Evolutionary conservation across 2,113 vertebrate species (phyloP), one percentile per base, ranked within the genome.

Genomic region (Urocitellus parryii): DNA sequence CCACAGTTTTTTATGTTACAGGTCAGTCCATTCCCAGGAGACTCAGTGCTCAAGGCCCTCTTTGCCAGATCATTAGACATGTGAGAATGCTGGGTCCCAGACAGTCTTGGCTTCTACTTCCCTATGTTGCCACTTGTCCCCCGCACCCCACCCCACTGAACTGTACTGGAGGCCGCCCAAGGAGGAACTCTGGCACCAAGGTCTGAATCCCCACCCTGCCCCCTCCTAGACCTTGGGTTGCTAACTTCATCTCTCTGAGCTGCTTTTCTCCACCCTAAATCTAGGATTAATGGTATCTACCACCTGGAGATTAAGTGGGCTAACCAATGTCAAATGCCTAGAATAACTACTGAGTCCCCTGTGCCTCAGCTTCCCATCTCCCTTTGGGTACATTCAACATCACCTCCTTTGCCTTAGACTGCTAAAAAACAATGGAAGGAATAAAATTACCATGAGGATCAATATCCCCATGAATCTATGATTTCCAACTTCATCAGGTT

Each of bases 251-350:
- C 56, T 86, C 78, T 85, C 45, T 34, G 24, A 70, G 80, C 87
- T n/a, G 37, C 77, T 94, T 83, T 90, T 80, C 94, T 81, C 84
- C n/a, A 14, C 42, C 27, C 51, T 70, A 78, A 90, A 81, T 81
- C 91, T 70, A 53, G 95, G 88, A 94, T 90, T 87, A 58, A 4
- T 9, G 11, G 1, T 27, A 4, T 68, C 90, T 86, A 6, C 63
- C 67, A 81, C 72, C 12, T 27, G 32, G 63, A 48, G 92, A 93
- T 91, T 83, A 74, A 56, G 45, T 11, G 13, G 32, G 3, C 82
- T 42, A 17, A n/a, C 63, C 16, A 34, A 20, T 39, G 34, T 76
- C 82, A 80, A 17, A 20, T 42, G 70, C 85, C 61, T n/a, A 3
- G 39, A 95, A 61, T 72, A 73, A 76, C 73, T 8, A n/a, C 68